Conservation (phyloP, 2,888 invertebrate genomes). For the Torymus texanus region DNA sequence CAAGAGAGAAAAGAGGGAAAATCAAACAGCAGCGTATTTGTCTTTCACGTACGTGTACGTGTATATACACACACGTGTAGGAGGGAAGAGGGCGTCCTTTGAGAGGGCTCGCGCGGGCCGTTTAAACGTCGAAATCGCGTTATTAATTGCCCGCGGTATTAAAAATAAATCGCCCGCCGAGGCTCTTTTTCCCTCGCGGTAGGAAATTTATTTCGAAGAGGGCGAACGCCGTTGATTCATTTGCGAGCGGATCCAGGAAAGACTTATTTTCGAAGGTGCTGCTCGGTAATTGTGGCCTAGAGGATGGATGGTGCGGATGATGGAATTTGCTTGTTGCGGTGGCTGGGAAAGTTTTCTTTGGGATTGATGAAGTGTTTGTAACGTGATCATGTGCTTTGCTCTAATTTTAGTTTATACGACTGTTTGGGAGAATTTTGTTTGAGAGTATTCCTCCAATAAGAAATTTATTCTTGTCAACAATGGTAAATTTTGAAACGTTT, state of each 20-base stretch:
- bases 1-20: slow-evolving; percentile 20
- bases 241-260: neutral
- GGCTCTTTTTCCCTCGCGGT: slow-evolving; percentile 2
- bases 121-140: slow-evolving; percentile 40
- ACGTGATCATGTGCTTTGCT: too few relatives aligned
- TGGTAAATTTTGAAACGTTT: too few relatives aligned
- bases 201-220: neutral
- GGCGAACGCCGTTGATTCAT: slow-evolving; percentile 25
- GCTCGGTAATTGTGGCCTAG: too few relatives aligned
- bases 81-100: slow-evolving; percentile 8
- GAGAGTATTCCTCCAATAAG: too few relatives aligned
- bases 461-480: too few relatives aligned
- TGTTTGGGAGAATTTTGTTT: too few relatives aligned
- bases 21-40: slow-evolving; percentile 30
- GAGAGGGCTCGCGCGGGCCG: slow-evolving; percentile 17
- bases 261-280: neutral
- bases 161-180: slow-evolving; percentile 49
- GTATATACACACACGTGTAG: neutral
- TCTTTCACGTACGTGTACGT: slow-evolving; percentile 26
- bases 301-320: too few relatives aligned
- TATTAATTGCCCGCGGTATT: slow-evolving; percentile 48
- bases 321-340: too few relatives aligned
- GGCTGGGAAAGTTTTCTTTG: too few relatives aligned
- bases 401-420: too few relatives aligned
- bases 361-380: too few relatives aligned